phyloP scores from a whole-genome alignment of 2,113 vertebrate species.

The Oncorhynchus masou region DNA sequence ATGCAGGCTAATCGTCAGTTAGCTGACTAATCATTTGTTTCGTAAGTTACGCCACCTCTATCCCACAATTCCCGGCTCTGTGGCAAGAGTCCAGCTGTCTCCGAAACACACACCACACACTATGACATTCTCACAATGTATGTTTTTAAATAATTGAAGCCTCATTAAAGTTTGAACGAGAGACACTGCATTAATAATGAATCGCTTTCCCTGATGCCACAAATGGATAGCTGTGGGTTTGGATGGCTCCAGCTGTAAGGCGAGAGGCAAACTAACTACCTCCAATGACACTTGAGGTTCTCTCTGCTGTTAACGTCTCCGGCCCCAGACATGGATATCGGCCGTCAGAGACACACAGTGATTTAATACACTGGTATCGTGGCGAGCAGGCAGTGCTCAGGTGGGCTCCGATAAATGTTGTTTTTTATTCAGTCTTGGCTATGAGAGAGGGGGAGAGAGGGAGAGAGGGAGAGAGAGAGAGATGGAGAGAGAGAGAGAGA shows the following conservation, averaged over 20 bases:
- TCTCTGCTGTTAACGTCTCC: slow-evolving; percentile 4
- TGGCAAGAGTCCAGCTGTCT: slow-evolving; percentile 39
- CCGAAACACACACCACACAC: neutral
- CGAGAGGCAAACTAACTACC: slow-evolving; percentile 39
- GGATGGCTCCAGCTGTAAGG: slow-evolving; percentile 34
- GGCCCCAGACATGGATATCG: slow-evolving; percentile 4
- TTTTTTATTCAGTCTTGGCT: slow-evolving; percentile 12
- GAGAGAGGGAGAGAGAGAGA: neutral
- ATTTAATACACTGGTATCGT: slow-evolving; percentile 27
- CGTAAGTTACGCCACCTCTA: neutral
- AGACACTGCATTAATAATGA: slow-evolving; percentile 49
- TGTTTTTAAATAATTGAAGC: slow-evolving; percentile 66
- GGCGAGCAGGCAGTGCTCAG: slow-evolving; percentile 9
- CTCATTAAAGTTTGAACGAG: slow-evolving; percentile 55
- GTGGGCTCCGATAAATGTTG: neutral
- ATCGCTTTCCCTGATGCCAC: slow-evolving; percentile 10
- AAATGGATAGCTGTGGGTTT: slow-evolving; percentile 49
- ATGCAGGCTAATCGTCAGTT: neutral
- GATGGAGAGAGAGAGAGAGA: neutral
- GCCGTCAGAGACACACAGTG: neutral
- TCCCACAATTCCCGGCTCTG: neutral
- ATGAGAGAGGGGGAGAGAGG: neutral
- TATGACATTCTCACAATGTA: slow-evolving; percentile 27
- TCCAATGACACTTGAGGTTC: slow-evolving; percentile 21
- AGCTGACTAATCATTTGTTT: neutral